Base-by-base conservation (phyloP, 1,140 invertebrate species). In the Onthophagus taurus region DNA sequence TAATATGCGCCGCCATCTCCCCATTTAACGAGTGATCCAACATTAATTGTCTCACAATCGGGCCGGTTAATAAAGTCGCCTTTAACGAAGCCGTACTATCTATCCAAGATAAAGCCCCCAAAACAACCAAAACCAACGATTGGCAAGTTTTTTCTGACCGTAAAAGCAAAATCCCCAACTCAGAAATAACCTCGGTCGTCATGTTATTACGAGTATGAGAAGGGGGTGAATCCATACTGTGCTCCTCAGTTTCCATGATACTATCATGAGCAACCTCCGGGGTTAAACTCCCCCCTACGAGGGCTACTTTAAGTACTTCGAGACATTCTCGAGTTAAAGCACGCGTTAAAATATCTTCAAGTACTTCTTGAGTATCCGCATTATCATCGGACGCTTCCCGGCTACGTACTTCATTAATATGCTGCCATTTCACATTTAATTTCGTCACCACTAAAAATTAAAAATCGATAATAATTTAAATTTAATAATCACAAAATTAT, bases 301-400 rank as follows among this genome's bases (percentile, higher is more conserved):
- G 48, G 0, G 69, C 71, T 1, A 84, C 77, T 68, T 85, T 85
- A 0, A 93, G 59, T 1, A 91, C 75, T 49, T 90, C 87, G 4
- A 93, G 61, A 58, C 92, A 89, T 64, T 94, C 89, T 47, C 86
- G 72, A 0, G 87, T 89, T n/a, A 92, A 63, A 43, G 85, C 82
- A 31, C 89, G 70, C 42, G 88, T 86, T 3, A 93, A 67, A 68
- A 91, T 88, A 58, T 93, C 89, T 55, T 92, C 85, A 0, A 93
- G 67, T 1, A 93, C 80, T 67, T 93, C 89, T 61, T 87, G 85
- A 9, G 83, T 79, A 56, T 92, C 85, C 9, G 78, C 78, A 54
- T 81, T 77, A 34, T 83, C 78, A 49, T 88, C 83, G 54, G 86
- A 83, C 0, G 81, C 66, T 54, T 78, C 77, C 20, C 60, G 48